phyloP scores from a whole-genome alignment of 2,113 vertebrate species.

The Podarcis muralis region DNA sequence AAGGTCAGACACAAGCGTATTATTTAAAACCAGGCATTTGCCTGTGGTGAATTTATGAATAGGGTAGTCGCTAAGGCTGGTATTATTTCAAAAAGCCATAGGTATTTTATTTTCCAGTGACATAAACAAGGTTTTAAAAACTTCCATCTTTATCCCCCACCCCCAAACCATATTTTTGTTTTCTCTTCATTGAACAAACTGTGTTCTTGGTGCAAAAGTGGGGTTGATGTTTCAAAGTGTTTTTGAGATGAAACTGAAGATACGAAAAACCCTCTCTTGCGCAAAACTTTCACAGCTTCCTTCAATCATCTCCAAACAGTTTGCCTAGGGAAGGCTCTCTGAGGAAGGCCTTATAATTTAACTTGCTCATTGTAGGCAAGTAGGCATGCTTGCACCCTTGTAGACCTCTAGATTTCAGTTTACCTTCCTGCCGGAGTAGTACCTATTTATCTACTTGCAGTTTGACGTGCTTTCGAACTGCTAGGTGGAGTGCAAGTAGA shows the following conservation, averaged over 20 bases:
- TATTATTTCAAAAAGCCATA: constrained; percentile 54
- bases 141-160: not conserved
- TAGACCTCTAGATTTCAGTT: not conserved
- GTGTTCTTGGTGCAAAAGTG: not conserved
- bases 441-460: too few relatives aligned
- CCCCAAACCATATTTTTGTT: not conserved
- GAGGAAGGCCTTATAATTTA: not conserved
- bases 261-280: not conserved
- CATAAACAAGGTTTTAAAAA: not conserved
- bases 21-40: constrained; percentile 66
- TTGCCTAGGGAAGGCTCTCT: not conserved
- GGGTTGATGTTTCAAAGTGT: not conserved
- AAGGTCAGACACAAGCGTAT: constrained; percentile 70
- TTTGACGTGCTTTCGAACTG: too few relatives aligned
- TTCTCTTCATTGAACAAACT: not conserved
- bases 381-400: not conserved
- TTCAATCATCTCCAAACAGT: not conserved
- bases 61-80: not conserved
- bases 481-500: too few relatives aligned
- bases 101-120: not conserved
- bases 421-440: too few relatives aligned
- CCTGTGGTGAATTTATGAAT: constrained; percentile 61
- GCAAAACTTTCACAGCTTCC: not conserved
- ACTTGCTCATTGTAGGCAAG: too few relatives aligned
- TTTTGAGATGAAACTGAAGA: not conserved